Base-by-base conservation (phyloP, 37 sponge, comb jelly and placozoan genomes). In the Eunapius fragilis region DNA sequence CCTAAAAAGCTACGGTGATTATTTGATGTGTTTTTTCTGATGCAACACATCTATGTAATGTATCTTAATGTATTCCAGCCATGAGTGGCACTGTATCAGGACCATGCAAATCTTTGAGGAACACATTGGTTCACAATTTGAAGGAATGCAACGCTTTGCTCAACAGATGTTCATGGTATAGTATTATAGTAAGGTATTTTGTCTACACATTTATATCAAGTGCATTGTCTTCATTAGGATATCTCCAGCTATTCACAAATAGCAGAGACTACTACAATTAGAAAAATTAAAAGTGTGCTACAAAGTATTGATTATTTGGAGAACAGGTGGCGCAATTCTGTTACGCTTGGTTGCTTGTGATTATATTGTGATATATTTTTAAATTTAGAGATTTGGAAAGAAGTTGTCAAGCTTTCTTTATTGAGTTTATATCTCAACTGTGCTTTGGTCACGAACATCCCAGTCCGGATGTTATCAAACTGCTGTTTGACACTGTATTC, bases 371-470 rank as follows among this genome's bases (percentile, higher is more conserved):
- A n/a, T n/a, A n/a, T n/a, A n/a, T n/a, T 41, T 6, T 6, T 9
- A 9, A 6, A 17, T 58, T 1, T 58, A 58, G 58, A 58, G 58
- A 58, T 27, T 71, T 81, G 71, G 82, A 71, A 71, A 48, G 28
- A 17, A 67, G 27, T n/a, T 92, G 92, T 70, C 73, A 69, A 25
- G 25, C 32, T 1, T 92, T 88, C 67, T 94, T 94, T 45, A 85
- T 91, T 70, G 91, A 94, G 50, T 77, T 94, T 1, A 80, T 94
- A 6, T 94, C 95, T 26, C 75, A 69, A 31, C 86, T 94, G 0
- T 94, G 95, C 78, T 94, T 94, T 74, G 91, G 87, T 9, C 30
- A 69, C 32, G 83, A 47, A n/a, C 48, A 78, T 33, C 95, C 95
- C 33, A 80, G 88, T 67, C 70, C 74, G 75, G 91, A 81, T 0